These are phyloP conservation scores for Echiichthys vipera DNA, from an alignment of 2,797 vertebrate genomes.

Conservation along the genomic window DNA sequence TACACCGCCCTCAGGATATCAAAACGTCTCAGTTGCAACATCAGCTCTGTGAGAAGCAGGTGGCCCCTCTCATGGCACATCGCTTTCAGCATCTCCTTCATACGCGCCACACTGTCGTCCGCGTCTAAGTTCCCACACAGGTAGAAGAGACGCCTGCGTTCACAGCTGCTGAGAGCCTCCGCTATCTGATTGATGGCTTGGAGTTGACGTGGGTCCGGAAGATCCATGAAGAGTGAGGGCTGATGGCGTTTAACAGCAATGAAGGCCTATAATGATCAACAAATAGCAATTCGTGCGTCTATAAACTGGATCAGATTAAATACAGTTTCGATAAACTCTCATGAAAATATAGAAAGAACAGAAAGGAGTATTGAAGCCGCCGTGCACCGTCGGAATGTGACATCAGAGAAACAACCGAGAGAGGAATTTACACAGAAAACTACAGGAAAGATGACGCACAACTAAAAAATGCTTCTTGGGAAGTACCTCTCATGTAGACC, in stretches of 20 bases:
- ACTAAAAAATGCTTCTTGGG: accelerated
- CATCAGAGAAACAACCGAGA: accelerated
- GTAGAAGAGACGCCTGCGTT: conserved; percentile 85
- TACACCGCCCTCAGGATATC: conserved; percentile 87
- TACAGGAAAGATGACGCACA: background rate
- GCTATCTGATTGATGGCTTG: conserved; percentile 82
- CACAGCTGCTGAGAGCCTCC: conserved; percentile 84
- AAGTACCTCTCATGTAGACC: background rate
- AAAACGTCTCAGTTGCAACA: conserved; percentile 86
- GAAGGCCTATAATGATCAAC: background rate
- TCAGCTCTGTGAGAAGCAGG: conserved; percentile 82
- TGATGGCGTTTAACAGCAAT: background rate
- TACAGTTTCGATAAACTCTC: background rate
- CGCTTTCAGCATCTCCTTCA: conserved; percentile 83
- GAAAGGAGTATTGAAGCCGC: background rate
- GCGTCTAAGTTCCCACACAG: conserved; percentile 82
- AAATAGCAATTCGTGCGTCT: background rate
- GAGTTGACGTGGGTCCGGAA: background rate
- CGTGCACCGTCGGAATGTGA: background rate
- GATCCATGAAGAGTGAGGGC: conserved; percentile 20
- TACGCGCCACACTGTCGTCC: conserved; percentile 47
- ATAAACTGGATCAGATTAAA: background rate
- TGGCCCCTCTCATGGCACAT: conserved; percentile 54
- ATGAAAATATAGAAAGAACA: background rate
- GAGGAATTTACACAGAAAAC: accelerated